Base-by-base conservation (phyloP, 2,113 vertebrate species). In the Tiliqua scincoides region DNA sequence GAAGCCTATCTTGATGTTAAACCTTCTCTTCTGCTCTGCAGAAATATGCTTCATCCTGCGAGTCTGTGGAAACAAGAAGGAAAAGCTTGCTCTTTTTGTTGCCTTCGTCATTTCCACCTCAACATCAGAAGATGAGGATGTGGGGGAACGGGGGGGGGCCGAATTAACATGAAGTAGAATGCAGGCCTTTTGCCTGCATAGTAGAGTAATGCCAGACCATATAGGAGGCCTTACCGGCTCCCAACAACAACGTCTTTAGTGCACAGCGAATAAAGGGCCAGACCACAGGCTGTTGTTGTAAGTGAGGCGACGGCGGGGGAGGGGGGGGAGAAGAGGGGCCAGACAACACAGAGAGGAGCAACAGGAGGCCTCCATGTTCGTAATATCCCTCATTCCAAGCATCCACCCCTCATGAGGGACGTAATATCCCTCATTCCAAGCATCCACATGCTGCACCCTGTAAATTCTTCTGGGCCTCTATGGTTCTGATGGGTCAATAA, bases 21-120 rank as follows among this genome's bases (percentile, higher is more conserved):
- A 97, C 80, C 98, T 97, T 78, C 99, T 97, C 92, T 99, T 99
- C 87, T 99, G 99, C 88, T 99, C 99, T 0, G 99, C 97, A 5
- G 98, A 98, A 92, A 98, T 97, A 93, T 98, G 97, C 87, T 91
- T 98, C 95, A 97, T 97, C 87, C 98, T 97, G 77, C 96, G 97
- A 91, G 95, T 97, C 98, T 99, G 96, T 43, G n/a, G 0, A 65
- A 92, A 91, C 11, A 72, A 57, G 3, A 37, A 79, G 54, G 6
- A 67, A 0, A 63, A 14, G 89, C 79, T 21, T 0, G 77, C 43
- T 94, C 75, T 11, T 59, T 23, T 85, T 35, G 84, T 30, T 67
- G 27, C 4, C 86, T 43, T 83, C 30, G 11, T 37, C 11, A 78
- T 43, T 76, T 73, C 25, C 1, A 0, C 37, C 48, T 83, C 80